A percentile compares a stretch with the other conserved stretches of the same genome.
These are phyloP conservation scores for western clawed frog (Xenopus tropicalis) DNA, from an alignment of 2,113 vertebrate species.

Conservation along the genomic window UCB_Xtro_10.0 CM004446.2:118435001-118435500, in stretches of 20 bases:
- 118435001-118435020: neutral
- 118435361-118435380: too few species aligned
- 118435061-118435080: neutral
- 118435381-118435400: too few species aligned
- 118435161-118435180: neutral
- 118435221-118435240: neutral
- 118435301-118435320: neutral
- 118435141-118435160: neutral
- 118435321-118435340: neutral
- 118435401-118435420: too few species aligned
- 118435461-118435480: too few species aligned
- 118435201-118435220: neutral
- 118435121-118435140: constrained; percentile 1
- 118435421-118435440: too few species aligned
- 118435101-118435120: neutral
- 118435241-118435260: neutral
- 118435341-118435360: neutral
- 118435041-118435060: neutral
- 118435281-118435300: neutral
- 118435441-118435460: too few species aligned
- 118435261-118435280: neutral
- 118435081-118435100: neutral
- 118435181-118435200: neutral
- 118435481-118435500: too few species aligned
- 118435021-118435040: neutral